These are phyloP conservation scores for Daphoenositta chrysoptera DNA, from an alignment of 2,113 vertebrate species.

Conservation along the genomic window DNA sequence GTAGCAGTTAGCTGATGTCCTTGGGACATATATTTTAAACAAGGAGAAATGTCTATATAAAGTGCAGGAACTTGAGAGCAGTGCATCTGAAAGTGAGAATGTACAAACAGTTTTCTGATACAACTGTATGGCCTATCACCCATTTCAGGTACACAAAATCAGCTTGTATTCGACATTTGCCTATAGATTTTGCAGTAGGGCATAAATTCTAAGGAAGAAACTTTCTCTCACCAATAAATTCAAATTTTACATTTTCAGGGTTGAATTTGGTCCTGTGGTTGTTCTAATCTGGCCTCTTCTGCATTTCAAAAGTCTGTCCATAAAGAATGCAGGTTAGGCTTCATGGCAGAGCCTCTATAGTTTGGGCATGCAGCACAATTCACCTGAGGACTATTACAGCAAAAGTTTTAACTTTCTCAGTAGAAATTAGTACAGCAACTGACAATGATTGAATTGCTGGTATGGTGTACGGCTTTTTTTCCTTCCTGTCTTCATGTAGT, in stretches of 20 bases:
- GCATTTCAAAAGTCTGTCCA: background rate
- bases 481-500: background rate
- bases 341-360: background rate
- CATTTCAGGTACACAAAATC: background rate
- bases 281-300: background rate
- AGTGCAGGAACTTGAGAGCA: background rate
- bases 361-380: background rate
- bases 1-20: background rate
- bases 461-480: background rate
- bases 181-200: background rate
- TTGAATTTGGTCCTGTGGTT: background rate
- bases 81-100: background rate
- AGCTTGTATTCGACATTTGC: background rate
- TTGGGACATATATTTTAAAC: background rate
- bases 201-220: background rate
- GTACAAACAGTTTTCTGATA: background rate
- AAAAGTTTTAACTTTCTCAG: background rate
- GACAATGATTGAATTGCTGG: background rate
- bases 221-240: background rate
- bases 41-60: background rate
- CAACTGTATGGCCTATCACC: background rate
- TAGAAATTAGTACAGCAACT: background rate
- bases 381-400: background rate
- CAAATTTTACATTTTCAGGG: background rate
- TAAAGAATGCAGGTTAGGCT: background rate